Evolutionary conservation across 2,888 invertebrate genomes (phyloP), one percentile per base, ranked within the genome.

Genomic region (Agrochola lota): DNA sequence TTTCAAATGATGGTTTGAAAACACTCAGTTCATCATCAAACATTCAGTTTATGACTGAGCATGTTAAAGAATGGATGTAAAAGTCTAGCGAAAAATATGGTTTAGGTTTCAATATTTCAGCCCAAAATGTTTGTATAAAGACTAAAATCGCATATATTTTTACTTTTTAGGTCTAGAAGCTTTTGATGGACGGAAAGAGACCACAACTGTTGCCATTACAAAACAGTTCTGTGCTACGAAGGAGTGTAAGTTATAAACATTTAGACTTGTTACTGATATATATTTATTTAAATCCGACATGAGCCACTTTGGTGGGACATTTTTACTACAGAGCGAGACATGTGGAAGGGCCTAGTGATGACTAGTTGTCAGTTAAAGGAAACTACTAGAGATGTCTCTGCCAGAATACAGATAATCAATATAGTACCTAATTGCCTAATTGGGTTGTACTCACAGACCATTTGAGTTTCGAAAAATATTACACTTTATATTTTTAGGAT

Each of bases 171-270:
- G 35, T 70, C n/a, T 69, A 57, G n/a, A 72, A 71, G 23, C 64
- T 57, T 71, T 84, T 69, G 57, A 52, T 46, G 30, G 57, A 62
- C 15, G 49, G 9, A 57, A 74, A 74, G 49, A 70, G 17, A 26
- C 49, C 15, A 9, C 40, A 26, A 62, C 11, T 35, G 68, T 62
- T 62, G 4, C 55, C 40, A 17, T 30, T 59, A 73, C 52, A 73
- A 72, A 30, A 73, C 59, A 67, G 26, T 71, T 75, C 67, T 46
- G 49, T 26, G 40, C 4, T 40, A 40, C 7, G 8, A 40, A 0
- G 40, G 0, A 40, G 40, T 40, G 40, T 35, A 35, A 35, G 4
- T 35, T 35, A 35, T 35, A 3, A 35, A 35, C 35, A 35, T 35
- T 35, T 35, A 35, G 4, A 35, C 35, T 35, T 35, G 35, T 35